Conservation (phyloP, 2,797 vertebrate species). For the Manis javanica region DNA sequence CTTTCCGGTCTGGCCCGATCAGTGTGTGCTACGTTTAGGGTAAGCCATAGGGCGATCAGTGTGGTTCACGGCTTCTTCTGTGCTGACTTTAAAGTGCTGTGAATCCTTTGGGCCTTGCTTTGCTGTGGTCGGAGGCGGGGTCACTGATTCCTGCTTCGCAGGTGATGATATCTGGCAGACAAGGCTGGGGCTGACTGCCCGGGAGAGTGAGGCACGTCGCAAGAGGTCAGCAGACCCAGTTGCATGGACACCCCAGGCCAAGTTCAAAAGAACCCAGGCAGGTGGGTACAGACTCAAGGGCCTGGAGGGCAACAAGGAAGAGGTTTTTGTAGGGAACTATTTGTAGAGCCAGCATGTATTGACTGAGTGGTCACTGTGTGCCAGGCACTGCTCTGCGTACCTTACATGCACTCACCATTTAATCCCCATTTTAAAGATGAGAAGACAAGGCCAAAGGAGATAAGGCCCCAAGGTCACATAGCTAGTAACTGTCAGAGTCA, state of each 20-base stretch:
- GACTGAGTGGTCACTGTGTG: not conserved
- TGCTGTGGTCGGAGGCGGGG: no score
- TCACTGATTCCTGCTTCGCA: not conserved
- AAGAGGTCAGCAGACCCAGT: not conserved
- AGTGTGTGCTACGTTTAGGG: not conserved
- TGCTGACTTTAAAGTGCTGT: not conserved
- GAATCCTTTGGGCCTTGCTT: not conserved
- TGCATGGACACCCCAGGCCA: fast-evolving
- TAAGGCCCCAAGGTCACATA: not conserved
- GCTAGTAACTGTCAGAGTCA: not conserved
- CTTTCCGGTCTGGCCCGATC: not conserved
- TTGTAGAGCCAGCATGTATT: not conserved
- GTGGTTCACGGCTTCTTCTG: not conserved
- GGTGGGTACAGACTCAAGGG: not conserved
- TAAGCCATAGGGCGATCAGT: not conserved
- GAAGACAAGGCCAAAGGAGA: not conserved
- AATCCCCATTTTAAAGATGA: not conserved
- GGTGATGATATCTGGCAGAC: not conserved
- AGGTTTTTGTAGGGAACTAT: not conserved
- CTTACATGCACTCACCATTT: not conserved
- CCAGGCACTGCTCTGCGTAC: not conserved
- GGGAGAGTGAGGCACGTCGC: not conserved
- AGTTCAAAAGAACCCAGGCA: not conserved
- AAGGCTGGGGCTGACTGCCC: not conserved
- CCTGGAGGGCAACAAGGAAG: not conserved